These are phyloP conservation scores for Numenius phaeopus DNA, from an alignment of 2,797 vertebrate genomes.

Conservation along the genomic window DNA sequence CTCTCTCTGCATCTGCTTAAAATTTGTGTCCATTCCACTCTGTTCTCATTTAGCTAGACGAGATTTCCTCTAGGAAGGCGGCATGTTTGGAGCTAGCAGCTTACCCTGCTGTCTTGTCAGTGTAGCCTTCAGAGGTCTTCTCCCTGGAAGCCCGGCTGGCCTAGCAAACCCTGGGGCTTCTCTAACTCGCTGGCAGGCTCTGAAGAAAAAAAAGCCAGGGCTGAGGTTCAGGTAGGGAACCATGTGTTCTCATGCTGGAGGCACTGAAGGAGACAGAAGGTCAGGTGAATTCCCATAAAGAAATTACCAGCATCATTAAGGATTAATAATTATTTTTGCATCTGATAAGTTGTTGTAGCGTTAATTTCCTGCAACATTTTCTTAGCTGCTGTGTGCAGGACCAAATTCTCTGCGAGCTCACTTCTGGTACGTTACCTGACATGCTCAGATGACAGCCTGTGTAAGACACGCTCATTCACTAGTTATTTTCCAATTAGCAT, in stretches of 20 bases:
- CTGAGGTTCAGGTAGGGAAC: background rate
- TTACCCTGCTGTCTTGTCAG: background rate
- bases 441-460: background rate
- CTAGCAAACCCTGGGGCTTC: background rate
- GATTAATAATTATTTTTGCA: background rate
- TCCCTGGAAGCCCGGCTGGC: background rate
- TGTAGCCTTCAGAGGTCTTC: background rate
- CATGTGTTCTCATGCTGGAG: background rate
- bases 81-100: background rate
- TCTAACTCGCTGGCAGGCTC: background rate
- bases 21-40: background rate
- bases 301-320: background rate
- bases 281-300: background rate
- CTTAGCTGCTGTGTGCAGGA: background rate
- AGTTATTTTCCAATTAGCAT: conserved; percentile 3
- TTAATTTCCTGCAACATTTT: background rate
- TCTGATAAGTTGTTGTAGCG: background rate
- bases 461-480: background rate
- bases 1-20: background rate
- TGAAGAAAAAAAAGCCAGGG: background rate
- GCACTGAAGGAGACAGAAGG: background rate
- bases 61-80: background rate
- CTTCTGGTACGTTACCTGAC: background rate
- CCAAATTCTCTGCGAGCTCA: background rate
- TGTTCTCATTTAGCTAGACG: background rate